Evolutionary conservation across 2,888 invertebrate species (phyloP), one percentile per base, ranked within the genome.

Genomic region (Melinaea marsaeus): DNA sequence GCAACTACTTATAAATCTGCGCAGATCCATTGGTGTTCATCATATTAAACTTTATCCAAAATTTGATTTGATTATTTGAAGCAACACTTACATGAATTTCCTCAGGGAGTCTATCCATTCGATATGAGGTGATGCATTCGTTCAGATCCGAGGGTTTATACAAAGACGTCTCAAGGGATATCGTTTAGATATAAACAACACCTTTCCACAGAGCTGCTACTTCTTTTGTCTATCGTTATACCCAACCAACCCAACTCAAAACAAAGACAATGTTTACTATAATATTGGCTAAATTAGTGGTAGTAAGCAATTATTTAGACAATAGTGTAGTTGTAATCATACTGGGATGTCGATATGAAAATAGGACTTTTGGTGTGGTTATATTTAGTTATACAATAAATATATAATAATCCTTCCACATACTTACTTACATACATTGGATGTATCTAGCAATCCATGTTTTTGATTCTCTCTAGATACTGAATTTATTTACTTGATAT

Each of bases 71-170:
- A 13, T 51, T 62, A 37, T 62, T 45, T 54, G 48, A 58, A 35
- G 11, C 34, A 35, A 62, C 58, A 58, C 62, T 62, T 58, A 45
- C 13, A 54, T n/a, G 35, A 51, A 62, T 62, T 62, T 62, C 62
- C 62, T 62, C 4, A n/a, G 62, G 57, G 62, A 62, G 46, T 9
- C 5, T 51, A 45, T 45, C 54, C 57, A 34, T 62, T 62, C 58
- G 37, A 45, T 55, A 55, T 46, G 45, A 57, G 34, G 42, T 46
- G 34, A 54, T 55, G 58, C 45, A 58, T 62, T 61, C 6, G 51
- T 51, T 32, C 51, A 51, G 48, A 48, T 51, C 11, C 51, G 22
- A 32, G 4, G 9, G 51, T 7, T 32, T 32, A 11, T 32, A 51
- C 51, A 32, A 22, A 51, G 7, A 51, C 32, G 51, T 51, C 32